These are phyloP conservation scores for Drosophila quadrilineata DNA, from an alignment of 1,140 invertebrate genomes.

Conservation along the genomic window DNA sequence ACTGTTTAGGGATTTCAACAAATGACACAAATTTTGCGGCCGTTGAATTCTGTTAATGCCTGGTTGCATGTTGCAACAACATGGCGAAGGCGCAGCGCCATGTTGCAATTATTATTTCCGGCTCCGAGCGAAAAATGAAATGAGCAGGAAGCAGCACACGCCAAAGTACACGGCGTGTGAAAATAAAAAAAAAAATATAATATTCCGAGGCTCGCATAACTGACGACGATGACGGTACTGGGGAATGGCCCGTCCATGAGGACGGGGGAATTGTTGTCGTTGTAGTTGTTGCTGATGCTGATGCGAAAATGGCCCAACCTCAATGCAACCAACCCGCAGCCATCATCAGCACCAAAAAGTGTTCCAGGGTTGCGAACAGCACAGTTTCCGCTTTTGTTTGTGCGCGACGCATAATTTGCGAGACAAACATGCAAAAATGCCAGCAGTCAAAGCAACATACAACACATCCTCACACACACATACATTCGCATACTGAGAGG, in stretches of 20 bases:
- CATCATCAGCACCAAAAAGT: slow-evolving; percentile 47
- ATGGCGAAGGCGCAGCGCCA: slow-evolving; percentile 54
- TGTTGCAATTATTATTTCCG: slow-evolving; percentile 78
- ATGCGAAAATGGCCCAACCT: slow-evolving; percentile 6
- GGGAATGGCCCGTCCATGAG: too few species aligned
- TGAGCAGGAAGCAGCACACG: slow-evolving; percentile 70
- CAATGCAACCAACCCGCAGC: slow-evolving; percentile 40
- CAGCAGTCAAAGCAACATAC: slow-evolving; percentile 62
- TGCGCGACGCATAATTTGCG: slow-evolving; percentile 75
- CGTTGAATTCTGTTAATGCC: slow-evolving; percentile 59
- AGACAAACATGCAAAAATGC: slow-evolving; percentile 78
- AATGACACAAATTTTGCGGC: slow-evolving; percentile 54
- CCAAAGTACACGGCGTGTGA: slow-evolving; percentile 38
- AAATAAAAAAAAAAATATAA: slow-evolving; percentile 31
- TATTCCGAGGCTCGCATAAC: too few species aligned
- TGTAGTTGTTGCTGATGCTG: too few species aligned
- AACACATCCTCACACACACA: slow-evolving; percentile 17
- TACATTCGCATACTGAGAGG: slow-evolving; percentile 13
- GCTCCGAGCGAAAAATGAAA: slow-evolving; percentile 72
- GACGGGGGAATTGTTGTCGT: too few species aligned
- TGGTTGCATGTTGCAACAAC: slow-evolving; percentile 29
- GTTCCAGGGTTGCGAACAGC: slow-evolving; percentile 36
- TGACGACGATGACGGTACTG: too few species aligned
- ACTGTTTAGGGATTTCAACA: slow-evolving; percentile 31
- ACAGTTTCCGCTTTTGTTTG: slow-evolving; percentile 72